These are phyloP conservation scores for Coronaproctus castanopsis DNA, from an alignment of 2,888 invertebrate species.

Conservation along the genomic window DNA sequence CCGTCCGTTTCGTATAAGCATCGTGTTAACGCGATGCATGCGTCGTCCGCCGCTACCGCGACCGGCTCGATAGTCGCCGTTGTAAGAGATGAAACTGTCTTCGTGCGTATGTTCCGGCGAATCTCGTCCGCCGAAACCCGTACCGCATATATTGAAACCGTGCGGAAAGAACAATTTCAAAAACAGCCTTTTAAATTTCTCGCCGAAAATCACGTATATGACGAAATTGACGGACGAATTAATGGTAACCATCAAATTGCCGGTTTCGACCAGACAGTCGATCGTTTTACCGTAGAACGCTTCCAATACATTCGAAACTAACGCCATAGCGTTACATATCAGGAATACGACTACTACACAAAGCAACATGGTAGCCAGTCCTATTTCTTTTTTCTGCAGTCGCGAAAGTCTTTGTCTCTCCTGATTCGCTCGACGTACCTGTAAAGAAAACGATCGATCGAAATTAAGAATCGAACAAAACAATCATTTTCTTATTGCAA, in stretches of 20 bases:
- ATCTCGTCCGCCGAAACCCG: conserved; percentile 37
- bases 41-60: conserved; percentile 1
- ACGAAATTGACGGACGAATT: conserved; percentile 96
- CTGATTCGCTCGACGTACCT: conserved; percentile 69
- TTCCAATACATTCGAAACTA: conserved; percentile 69
- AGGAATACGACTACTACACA: conserved; percentile 89
- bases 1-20: neutral
- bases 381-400: conserved; percentile 76
- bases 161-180: conserved; percentile 54
- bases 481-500: neutral
- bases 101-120: conserved; percentile 39
- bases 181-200: conserved; percentile 81
- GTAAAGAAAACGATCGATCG: conserved; percentile 25
- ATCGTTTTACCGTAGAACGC: conserved; percentile 46
- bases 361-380: conserved; percentile 82
- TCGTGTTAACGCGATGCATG: conserved; percentile 6
- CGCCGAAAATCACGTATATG: conserved; percentile 93
- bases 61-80: conserved; percentile 29
- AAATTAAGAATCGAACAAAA: too few species aligned
- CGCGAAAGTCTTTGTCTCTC: conserved; percentile 77
- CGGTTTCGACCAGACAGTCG: conserved; percentile 53
- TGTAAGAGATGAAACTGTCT: conserved; percentile 59
- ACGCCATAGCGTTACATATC: conserved; percentile 70
- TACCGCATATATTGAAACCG: conserved; percentile 25
- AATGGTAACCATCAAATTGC: conserved; percentile 83